These are phyloP conservation scores for Danaus plexippus DNA, from an alignment of 1,140 invertebrate genomes.

Conservation along the genomic window DNA sequence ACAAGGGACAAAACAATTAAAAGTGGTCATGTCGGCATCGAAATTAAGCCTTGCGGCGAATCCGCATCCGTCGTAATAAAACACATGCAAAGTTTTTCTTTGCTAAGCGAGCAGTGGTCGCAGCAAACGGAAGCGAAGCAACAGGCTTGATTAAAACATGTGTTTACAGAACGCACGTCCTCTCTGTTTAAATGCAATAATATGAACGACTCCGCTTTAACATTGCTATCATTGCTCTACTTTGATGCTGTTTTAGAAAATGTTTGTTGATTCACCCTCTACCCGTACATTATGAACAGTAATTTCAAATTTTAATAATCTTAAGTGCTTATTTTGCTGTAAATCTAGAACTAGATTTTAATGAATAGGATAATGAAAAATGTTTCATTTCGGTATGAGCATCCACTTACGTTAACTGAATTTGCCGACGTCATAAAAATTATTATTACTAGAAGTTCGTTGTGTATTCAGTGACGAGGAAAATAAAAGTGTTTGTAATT, in stretches of 20 bases:
- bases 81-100: slow-evolving; percentile 72
- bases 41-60: slow-evolving; percentile 63
- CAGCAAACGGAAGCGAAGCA: slow-evolving; percentile 64
- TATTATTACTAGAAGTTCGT: too few species aligned
- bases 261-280: background rate
- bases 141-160: slow-evolving; percentile 72
- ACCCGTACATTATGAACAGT: too few species aligned
- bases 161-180: slow-evolving; percentile 67
- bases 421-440: too few species aligned
- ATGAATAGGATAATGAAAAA: too few species aligned
- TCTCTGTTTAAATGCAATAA: slow-evolving; percentile 59
- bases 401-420: too few species aligned
- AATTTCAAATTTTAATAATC: too few species aligned
- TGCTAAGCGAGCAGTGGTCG: slow-evolving; percentile 54
- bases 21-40: slow-evolving; percentile 39
- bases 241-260: slow-evolving; percentile 14
- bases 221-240: slow-evolving; percentile 14
- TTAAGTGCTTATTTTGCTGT: slow-evolving; percentile 2
- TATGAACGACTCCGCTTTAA: slow-evolving; percentile 29
- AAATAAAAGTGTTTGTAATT: background rate
- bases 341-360: slow-evolving; percentile 2
- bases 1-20: slow-evolving; percentile 53
- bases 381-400: too few species aligned
- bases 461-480: background rate
- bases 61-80: slow-evolving; percentile 67